Evolutionary conservation across 2,888 invertebrate genomes (phyloP).

Genomic region (Patella pellucida): DNA sequence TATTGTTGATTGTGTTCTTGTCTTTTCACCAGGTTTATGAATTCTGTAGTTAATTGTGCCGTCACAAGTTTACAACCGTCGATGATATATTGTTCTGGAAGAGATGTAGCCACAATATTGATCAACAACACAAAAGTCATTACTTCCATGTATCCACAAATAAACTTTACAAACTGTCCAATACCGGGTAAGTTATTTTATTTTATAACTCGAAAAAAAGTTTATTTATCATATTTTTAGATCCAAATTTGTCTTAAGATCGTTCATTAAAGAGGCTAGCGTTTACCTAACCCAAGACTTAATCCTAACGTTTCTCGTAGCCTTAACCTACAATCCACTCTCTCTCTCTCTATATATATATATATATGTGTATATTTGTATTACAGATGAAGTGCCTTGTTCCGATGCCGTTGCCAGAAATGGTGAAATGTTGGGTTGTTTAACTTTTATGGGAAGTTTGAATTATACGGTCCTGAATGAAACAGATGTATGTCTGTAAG

Average conservation of each 20-base stretch:
- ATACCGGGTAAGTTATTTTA: not conserved
- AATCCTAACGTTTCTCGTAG: too few species aligned
- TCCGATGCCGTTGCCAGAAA: not conserved
- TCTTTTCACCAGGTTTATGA: too few species aligned
- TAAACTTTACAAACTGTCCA: not conserved
- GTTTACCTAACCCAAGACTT: too few species aligned
- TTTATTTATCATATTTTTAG: too few species aligned
- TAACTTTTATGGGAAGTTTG: not conserved
- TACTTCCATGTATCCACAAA: not conserved
- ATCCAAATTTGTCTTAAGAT: too few species aligned
- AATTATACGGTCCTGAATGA: not conserved
- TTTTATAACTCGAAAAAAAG: too few species aligned
- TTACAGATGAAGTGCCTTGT: not conserved
- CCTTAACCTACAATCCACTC: too few species aligned
- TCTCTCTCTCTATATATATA: too few species aligned
- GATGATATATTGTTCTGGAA: not conserved
- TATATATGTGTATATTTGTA: not conserved
- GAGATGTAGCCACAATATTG: not conserved
- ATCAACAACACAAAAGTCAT: not conserved
- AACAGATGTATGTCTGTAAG: not conserved
- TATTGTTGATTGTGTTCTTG: not conserved
- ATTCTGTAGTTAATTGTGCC: not conserved
- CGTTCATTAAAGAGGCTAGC: too few species aligned
- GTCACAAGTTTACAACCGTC: not conserved
- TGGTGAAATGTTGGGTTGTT: not conserved